phyloP scores from a whole-genome alignment of 2,797 vertebrate genomes.

The Enteromius viviparus region DNA sequence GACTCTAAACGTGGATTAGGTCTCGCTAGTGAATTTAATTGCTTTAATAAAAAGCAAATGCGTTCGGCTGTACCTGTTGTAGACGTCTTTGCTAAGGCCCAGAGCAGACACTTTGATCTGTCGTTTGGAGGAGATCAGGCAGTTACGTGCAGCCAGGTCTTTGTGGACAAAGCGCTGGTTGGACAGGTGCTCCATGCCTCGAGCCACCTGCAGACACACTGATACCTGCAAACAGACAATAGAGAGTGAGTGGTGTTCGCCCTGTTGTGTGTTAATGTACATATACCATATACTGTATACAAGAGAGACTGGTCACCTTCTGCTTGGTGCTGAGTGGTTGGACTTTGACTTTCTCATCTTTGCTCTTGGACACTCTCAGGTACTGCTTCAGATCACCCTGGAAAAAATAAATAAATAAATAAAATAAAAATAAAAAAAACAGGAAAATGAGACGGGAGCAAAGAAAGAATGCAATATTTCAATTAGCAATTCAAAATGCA shows the following conservation, averaged over 20 bases:
- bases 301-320: conserved; percentile 68
- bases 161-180: conserved; percentile 85
- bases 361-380: conserved; percentile 84
- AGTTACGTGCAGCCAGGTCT: conserved; percentile 85
- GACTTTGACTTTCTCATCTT: conserved; percentile 84
- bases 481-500: neutral
- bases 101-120: conserved; percentile 84
- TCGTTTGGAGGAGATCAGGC: conserved; percentile 81
- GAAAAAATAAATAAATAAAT: too few relatives aligned
- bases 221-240: conserved; percentile 74
- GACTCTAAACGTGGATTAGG: neutral
- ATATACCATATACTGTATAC: neutral
- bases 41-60: neutral
- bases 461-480: neutral
- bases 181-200: conserved; percentile 88
- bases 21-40: neutral
- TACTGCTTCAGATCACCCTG: conserved; percentile 89
- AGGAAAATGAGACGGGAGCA: neutral
- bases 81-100: conserved; percentile 87
- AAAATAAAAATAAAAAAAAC: neutral
- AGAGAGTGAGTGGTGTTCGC: neutral
- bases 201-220: conserved; percentile 83
- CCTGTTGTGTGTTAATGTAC: neutral
- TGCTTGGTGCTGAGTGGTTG: conserved; percentile 84
- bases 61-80: conserved; percentile 78